These are phyloP conservation scores for Synanthedon formicaeformis DNA, from an alignment of 2,888 invertebrate genomes.

Conservation along the genomic window DNA sequence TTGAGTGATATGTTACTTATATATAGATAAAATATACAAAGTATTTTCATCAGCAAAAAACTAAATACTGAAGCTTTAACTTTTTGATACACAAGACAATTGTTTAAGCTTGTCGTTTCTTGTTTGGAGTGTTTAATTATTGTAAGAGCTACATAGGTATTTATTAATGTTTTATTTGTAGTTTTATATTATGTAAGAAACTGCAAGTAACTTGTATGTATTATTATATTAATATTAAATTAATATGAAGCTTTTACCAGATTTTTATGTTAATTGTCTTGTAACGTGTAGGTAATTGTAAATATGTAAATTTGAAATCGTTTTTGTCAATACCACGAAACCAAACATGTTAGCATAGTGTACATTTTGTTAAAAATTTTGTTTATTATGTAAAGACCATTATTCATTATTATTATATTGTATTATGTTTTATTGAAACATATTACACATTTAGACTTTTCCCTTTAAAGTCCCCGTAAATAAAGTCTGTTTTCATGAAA, in stretches of 20 bases:
- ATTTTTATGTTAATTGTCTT: conserved; percentile 45
- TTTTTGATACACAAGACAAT: not conserved
- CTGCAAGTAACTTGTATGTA: conserved; percentile 22
- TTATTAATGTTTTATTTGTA: conserved; percentile 15
- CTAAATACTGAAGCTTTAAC: conserved; percentile 4
- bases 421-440: conserved; percentile 46
- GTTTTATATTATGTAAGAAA: conserved; percentile 13
- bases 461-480: conserved; percentile 54
- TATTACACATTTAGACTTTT: conserved; percentile 39
- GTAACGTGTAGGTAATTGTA: conserved; percentile 20
- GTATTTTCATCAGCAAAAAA: too few relatives aligned
- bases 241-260: conserved; percentile 43
- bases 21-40: not conserved
- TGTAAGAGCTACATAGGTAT: conserved; percentile 11
- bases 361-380: conserved; percentile 61
- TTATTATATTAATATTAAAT: conserved; percentile 14
- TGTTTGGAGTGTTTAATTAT: not conserved
- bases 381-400: conserved; percentile 26
- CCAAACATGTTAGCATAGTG: conserved; percentile 64
- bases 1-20: too few relatives aligned
- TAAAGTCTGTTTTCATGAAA: conserved; percentile 60
- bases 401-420: conserved; percentile 26
- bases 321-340: conserved; percentile 63
- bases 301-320: conserved; percentile 67
- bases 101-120: not conserved